Conservation (phyloP, 2,113 vertebrate genomes). For the Syngnathus scovelli region DNA sequence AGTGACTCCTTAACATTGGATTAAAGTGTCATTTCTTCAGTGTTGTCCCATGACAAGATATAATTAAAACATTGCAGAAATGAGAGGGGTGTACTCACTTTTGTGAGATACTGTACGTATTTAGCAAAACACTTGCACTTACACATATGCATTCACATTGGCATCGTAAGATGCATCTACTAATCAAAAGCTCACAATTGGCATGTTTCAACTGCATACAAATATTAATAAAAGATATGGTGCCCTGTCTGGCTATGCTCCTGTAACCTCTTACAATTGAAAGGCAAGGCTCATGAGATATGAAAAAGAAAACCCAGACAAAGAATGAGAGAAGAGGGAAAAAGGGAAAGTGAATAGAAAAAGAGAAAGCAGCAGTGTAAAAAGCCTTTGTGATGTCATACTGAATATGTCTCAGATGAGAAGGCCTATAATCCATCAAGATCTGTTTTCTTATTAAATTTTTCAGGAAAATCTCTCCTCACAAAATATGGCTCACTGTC, state of each 20-base stretch:
- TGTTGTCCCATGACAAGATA: no score
- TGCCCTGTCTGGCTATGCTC: conserved; percentile 65
- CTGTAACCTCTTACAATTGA: conserved; percentile 74
- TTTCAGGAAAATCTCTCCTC: conserved; percentile 73
- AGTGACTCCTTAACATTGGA: no score
- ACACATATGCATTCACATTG: conserved; percentile 21
- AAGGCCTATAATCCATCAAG: conserved; percentile 77
- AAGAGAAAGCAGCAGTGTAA: conserved; percentile 50
- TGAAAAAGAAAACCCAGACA: conserved; percentile 37
- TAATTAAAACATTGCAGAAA: no score
- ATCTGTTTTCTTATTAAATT: conserved; percentile 80
- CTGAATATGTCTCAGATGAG: conserved; percentile 73
- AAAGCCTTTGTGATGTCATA: conserved; percentile 76
- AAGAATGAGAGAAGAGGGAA: conserved; percentile 25
- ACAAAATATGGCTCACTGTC: conserved; percentile 68
- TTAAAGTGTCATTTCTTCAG: no score
- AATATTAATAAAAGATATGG: conserved; percentile 75
- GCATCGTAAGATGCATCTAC: conserved; percentile 49
- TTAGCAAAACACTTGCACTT: conserved; percentile 22
- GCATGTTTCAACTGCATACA: conserved; percentile 74
- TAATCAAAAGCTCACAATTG: conserved; percentile 58
- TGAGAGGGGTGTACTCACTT: no score
- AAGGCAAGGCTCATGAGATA: conserved; percentile 70
- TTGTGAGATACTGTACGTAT: conserved; percentile 2
- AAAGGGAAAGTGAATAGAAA: conserved; percentile 27